Base-by-base conservation (phyloP, 1,140 invertebrate species). In the Leptinotarsa lineolata region DNA sequence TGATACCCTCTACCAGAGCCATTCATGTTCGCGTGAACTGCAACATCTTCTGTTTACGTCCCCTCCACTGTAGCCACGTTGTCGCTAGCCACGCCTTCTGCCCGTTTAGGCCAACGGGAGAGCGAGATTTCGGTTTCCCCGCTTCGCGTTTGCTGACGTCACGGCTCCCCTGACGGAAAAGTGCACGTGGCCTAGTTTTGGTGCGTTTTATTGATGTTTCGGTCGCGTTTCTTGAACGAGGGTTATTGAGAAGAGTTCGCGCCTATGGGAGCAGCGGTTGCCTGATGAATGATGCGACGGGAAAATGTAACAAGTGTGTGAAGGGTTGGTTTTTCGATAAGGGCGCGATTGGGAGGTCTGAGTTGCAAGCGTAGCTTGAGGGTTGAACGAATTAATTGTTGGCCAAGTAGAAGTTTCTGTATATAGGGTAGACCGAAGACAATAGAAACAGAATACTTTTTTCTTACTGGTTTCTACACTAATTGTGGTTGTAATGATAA, bases 1-100 rank as follows among this genome's bases (percentile, higher is more conserved):
- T 79, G 78, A 75, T 79, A 79, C 78, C 78, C 78, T 78, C 72
- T 78, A 73, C 74, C 72, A 74, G 66, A 74, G 78, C 71, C 78
- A 79, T 79, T 79, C 78, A 79, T 79, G 77, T 46, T 79, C 78
- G 78, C 74, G 66, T 72, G 74, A 70, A 78, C 65, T 75, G 73
- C 77, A 78, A 72, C 75, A 63, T 65, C 72, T 67, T 72, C 74
- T 73, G 72, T 75, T 76, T 74, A 73, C 74, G 64, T 69, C 58
- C 75, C 70, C 48, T 16, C 48, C 48, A 18, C 48, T 8, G 30
- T 71, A 70, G 44, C 59, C 18, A 65, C 63, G 63, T 65, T 39
- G 63, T 1, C 3, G 18, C 20, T 0, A 13, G 63, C n/a, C 75
- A 70, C 75, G 72, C 45, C 64, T 72, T 58, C 69, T 63, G 64